Evolutionary conservation across 2,888 invertebrate genomes (phyloP), one percentile per base, ranked within the genome.

Genomic region (Caenorhabditis doughertyi): DNA sequence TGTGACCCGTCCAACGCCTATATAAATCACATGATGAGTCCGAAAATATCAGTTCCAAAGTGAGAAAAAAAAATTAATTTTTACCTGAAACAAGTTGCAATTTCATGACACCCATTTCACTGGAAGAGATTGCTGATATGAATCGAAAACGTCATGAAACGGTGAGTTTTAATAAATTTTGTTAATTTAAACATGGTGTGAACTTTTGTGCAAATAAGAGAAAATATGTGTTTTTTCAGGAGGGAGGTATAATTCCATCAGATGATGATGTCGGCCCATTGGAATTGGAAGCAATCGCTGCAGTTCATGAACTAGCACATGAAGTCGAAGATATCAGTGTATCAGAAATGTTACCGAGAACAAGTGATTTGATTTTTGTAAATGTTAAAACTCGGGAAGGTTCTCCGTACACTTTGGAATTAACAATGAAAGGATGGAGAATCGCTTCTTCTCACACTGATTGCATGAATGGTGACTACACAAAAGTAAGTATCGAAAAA

Each of bases 331-430:
- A 93, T 29, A 94, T 95, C 5, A 92, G 92, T 87, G 93, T 96
- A 65, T 95, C 95, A 0, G 92, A 94, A 58, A 92, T 92, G 81
- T 92, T 95, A 25, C 93, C 92, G 2, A 94, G 93, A 89, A 94
- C 93, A 65, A 94, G 95, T 88, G 94, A 94, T 76, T 92, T 93
- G 21, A 94, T 96, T 81, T 95, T 94, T 92, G 93, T 96, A 74
- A 96, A 96, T 92, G 92, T 96, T 29, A 95, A 94, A 70, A 96
- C 96, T 0, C 92, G 95, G 62, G 96, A 96, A 92, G 94, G 86
- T 67, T 92, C 93, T 3, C 92, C 94, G 42, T 95, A 94, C 90
- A 96, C 95, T 91, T 92, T 96, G 16, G 95, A 96, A 92, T 93
- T 96, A 91, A 95, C 95, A 0, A 93, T 94, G 89, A 91, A 91